Percentiles rank a stretch among this genome's conserved stretches.
These are phyloP conservation scores for Arion vulgaris DNA, from an alignment of 1,140 invertebrate genomes.

Conservation along the genomic window DNA sequence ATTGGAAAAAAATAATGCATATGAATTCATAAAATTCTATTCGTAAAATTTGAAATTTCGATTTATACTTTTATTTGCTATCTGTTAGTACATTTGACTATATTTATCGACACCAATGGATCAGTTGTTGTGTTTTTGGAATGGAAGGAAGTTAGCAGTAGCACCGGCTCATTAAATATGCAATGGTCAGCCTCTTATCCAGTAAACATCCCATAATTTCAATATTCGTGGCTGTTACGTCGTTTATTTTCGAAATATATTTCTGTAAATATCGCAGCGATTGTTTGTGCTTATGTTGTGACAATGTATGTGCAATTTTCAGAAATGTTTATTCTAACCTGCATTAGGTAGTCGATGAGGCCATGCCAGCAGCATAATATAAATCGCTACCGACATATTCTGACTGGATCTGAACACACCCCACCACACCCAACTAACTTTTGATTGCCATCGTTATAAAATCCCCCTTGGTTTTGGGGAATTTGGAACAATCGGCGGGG, in stretches of 20 bases:
- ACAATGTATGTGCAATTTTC: neutral
- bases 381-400: conserved; percentile 38
- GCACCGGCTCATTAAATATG: conserved; percentile 57
- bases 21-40: too few relatives aligned
- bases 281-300: neutral
- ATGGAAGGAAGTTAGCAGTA: conserved; percentile 27
- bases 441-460: conserved; percentile 44
- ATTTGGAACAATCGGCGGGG: conserved; percentile 42
- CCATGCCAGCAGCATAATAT: neutral
- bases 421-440: conserved; percentile 45
- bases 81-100: too few relatives aligned
- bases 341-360: neutral
- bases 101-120: too few relatives aligned
- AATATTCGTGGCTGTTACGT: conserved; percentile 50
- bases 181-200: conserved; percentile 49
- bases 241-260: neutral
- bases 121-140: conserved; percentile 10
- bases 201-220: conserved; percentile 55
- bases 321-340: neutral
- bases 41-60: too few relatives aligned
- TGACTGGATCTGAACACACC: conserved; percentile 36
- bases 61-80: too few relatives aligned
- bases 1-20: too few relatives aligned
- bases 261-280: neutral
- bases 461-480: conserved; percentile 39